Base-by-base conservation (phyloP, 2,888 invertebrate genomes). In the Thereva nobilitata region DNA sequence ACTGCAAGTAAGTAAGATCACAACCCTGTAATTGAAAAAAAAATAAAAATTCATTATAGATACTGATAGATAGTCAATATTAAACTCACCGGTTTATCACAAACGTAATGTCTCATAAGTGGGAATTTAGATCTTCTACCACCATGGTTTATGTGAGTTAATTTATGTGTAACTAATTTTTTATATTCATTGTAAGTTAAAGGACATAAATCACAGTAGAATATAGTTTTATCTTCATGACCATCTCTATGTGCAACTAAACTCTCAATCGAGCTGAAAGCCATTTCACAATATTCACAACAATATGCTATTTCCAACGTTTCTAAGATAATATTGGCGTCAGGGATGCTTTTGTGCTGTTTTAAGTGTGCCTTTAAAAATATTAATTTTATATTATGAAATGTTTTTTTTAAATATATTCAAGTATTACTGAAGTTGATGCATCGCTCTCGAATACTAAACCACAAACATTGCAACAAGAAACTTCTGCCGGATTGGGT, bases 271-370 rank as follows among this genome's bases (percentile, higher is more conserved):
- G 70, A 69, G 49, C 73, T 74, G 61, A 72, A 79, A 64, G 78
- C 76, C 3, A 73, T 38, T 3, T 77, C 75, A 66, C 79, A 79
- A 67, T 73, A 78, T 70, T 79, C 79, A 66, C 79, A 79, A 1
- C 75, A 69, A 57, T 73, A 79, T 5, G 75, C 76, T 55, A 73
- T 66, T n/a, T 54, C 70, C 38, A 70, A 44, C 8, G 50, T 10
- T 38, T 70, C 64, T 3, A 34, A 63, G 1, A 7, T 12, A 4
- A 68, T 6, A 6, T 66, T 64, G 3, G 59, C 66, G 38, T 55
- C 64, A 10, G 5, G 3, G 5, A 6, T 47, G 7, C 47, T 35
- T 37, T 50, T 45, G 2, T 53, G 54, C 6, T 69, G 55, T 2
- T 44, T 53, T 49, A 70, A 44, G 40, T 72, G 72, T 7, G 40